These are phyloP conservation scores for Chalcosyrphus nemorum DNA, from an alignment of 2,888 invertebrate genomes.

Conservation along the genomic window DNA sequence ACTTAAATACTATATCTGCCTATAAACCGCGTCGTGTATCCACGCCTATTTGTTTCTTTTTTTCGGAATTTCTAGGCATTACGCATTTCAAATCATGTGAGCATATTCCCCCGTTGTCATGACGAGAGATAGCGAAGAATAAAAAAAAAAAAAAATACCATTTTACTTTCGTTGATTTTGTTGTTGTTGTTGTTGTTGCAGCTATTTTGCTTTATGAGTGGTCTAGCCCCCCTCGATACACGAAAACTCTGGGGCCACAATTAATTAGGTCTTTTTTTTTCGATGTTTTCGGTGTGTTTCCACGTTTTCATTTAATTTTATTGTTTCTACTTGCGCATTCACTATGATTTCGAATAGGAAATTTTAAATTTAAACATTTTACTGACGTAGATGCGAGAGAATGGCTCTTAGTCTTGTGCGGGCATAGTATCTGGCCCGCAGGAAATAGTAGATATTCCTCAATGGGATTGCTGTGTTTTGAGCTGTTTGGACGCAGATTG, in stretches of 20 bases:
- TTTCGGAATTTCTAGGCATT: constrained; percentile 40
- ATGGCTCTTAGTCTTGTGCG: background rate
- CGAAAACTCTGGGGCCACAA: background rate
- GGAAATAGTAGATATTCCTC: constrained; percentile 23
- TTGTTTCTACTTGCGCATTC: constrained; percentile 28
- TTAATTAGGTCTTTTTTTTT: constrained; percentile 45
- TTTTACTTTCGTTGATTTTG: constrained; percentile 8
- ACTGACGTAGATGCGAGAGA: constrained; percentile 36
- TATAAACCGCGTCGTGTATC: background rate
- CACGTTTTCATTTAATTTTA: constrained; percentile 37
- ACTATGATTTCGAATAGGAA: background rate
- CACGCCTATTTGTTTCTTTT: background rate
- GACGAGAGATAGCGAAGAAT: constrained; percentile 44
- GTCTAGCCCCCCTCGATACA: background rate
- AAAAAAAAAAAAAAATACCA: constrained; percentile 20
- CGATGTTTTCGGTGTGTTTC: constrained; percentile 8
- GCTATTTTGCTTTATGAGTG: no score
- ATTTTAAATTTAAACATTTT: constrained; percentile 18
- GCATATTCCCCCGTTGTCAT: constrained; percentile 50
- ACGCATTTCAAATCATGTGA: constrained; percentile 69
- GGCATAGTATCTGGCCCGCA: background rate
- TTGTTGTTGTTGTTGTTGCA: background rate
- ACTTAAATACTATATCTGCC: no score
- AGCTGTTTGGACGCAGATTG: background rate
- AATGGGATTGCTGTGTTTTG: constrained; percentile 21